Evolutionary conservation across 2,113 vertebrate genomes (phyloP).

Genomic region (Cololabis saira): DNA sequence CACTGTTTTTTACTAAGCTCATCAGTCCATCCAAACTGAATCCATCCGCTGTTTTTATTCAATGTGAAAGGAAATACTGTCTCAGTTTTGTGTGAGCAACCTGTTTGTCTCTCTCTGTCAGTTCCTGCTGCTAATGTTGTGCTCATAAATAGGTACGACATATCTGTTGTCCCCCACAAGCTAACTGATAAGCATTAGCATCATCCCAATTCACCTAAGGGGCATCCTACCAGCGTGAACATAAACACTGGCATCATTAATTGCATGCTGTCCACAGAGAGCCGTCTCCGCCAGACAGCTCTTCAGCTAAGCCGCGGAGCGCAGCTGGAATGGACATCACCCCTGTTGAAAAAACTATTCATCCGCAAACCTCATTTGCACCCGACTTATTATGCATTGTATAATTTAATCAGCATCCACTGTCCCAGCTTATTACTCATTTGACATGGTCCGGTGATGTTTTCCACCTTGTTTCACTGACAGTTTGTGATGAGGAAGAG

Average conservation of each 20-base stretch:
- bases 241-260: conserved; percentile 54
- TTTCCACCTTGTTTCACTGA: conserved; percentile 17
- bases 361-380: conserved; percentile 54
- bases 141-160: conserved; percentile 66
- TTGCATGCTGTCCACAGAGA: conserved; percentile 60
- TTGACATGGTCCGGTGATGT: conserved; percentile 27
- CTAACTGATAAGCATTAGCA: conserved; percentile 67
- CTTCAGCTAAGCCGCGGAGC: conserved; percentile 41
- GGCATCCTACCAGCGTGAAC: conserved; percentile 51
- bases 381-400: conserved; percentile 40
- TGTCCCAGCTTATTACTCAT: conserved; percentile 36
- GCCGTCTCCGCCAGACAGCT: conserved; percentile 60
- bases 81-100: conserved; percentile 29
- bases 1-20: conserved; percentile 6
- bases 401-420: conserved; percentile 41
- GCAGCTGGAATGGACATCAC: conserved; percentile 38
- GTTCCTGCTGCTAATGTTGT: conserved; percentile 57
- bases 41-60: not conserved
- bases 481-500: conserved; percentile 17
- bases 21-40: not conserved
- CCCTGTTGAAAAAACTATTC: conserved; percentile 44
- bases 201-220: conserved; percentile 47
- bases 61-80: conserved; percentile 16
- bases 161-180: conserved; percentile 52
- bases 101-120: conserved; percentile 42